A percentile compares a stretch with the other conserved stretches of the same genome.
phyloP scores from a whole-genome alignment of 1,140 invertebrate genomes.

The Philaenus spumarius region DNA sequence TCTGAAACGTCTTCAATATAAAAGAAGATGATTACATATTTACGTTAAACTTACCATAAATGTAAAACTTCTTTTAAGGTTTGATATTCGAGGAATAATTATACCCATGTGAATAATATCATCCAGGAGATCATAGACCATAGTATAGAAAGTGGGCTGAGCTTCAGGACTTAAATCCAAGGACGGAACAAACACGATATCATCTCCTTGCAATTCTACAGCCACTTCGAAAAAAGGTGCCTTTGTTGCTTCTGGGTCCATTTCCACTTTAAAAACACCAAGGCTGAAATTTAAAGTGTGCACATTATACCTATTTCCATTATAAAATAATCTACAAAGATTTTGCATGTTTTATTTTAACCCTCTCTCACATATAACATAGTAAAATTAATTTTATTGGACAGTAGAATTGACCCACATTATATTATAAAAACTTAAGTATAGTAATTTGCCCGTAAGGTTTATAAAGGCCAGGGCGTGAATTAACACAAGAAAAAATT shows the following conservation, averaged over 20 bases:
- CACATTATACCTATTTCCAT: background rate
- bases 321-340: too few species aligned
- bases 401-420: too few species aligned
- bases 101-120: constrained; percentile 52
- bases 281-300: constrained; percentile 35
- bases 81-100: constrained; percentile 25
- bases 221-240: constrained; percentile 53
- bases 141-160: constrained; percentile 49
- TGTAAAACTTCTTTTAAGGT: constrained; percentile 10
- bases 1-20: too few species aligned
- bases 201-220: constrained; percentile 53
- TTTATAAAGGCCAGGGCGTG: too few species aligned
- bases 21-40: too few species aligned
- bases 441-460: too few species aligned
- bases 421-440: too few species aligned
- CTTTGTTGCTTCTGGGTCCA: constrained; percentile 34
- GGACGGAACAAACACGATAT: constrained; percentile 55
- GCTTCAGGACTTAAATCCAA: constrained; percentile 46
- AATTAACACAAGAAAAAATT: too few species aligned
- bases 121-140: constrained; percentile 49
- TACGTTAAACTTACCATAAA: constrained; percentile 23
- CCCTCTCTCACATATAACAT: too few species aligned
- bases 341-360: too few species aligned
- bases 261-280: constrained; percentile 43
- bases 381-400: too few species aligned